These are phyloP conservation scores for Drosophila orena DNA, from an alignment of 1,140 invertebrate genomes.

Conservation along the genomic window DNA sequence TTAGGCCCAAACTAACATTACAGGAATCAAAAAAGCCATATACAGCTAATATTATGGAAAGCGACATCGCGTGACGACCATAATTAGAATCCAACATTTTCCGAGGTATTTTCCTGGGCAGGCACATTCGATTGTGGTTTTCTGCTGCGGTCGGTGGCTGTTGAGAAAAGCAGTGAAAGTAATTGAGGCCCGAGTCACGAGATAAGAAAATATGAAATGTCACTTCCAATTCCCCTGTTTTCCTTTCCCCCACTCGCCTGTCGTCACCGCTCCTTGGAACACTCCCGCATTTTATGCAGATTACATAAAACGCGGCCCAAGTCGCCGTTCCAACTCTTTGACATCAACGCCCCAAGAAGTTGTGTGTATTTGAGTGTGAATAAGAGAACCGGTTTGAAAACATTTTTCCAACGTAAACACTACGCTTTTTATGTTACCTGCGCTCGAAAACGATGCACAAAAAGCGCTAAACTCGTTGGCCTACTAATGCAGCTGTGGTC, in stretches of 20 bases:
- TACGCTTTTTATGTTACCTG: conserved; percentile 64
- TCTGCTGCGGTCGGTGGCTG: conserved; percentile 34
- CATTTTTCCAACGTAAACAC: conserved; percentile 65
- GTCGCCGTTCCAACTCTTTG: conserved; percentile 38
- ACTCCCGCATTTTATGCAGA: conserved; percentile 40
- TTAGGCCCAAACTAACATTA: conserved; percentile 17
- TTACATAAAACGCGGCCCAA: conserved; percentile 53
- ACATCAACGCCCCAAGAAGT: conserved; percentile 58
- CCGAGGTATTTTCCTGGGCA: conserved; percentile 44
- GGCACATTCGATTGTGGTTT: conserved; percentile 26
- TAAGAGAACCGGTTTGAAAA: conserved; percentile 67
- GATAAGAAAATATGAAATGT: conserved; percentile 58
- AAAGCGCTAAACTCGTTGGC: conserved; percentile 69
- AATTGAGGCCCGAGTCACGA: conserved; percentile 73
- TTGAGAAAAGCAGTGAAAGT: conserved; percentile 76
- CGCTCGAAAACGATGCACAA: conserved; percentile 48
- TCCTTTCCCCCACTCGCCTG: conserved; percentile 8
- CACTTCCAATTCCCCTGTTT: conserved; percentile 38
- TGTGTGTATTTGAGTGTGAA: conserved; percentile 38
- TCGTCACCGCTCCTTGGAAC: conserved; percentile 16
- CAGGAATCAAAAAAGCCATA: conserved; percentile 40
- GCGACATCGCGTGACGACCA: conserved; percentile 65
- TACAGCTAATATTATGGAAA: conserved; percentile 50
- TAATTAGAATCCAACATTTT: conserved; percentile 74
- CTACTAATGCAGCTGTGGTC: conserved; percentile 68